Conservation (phyloP, 2,113 vertebrate species). For the Maccullochella peelii region DNA sequence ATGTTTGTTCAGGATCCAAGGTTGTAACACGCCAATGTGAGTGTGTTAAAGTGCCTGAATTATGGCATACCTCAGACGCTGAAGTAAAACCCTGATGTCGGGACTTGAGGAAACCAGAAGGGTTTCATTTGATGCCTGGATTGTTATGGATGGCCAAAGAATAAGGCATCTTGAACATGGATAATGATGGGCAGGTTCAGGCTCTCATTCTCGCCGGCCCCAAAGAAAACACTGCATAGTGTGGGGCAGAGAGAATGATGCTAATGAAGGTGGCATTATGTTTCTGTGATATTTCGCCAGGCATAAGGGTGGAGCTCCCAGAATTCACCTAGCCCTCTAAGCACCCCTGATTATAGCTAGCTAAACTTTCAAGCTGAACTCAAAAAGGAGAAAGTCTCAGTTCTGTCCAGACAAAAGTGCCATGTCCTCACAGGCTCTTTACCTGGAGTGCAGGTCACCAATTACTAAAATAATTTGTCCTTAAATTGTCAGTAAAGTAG, state of each 20-base stretch:
- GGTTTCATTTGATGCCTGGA: slow-evolving; percentile 71
- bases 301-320: slow-evolving; percentile 55
- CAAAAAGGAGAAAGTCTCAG: slow-evolving; percentile 1
- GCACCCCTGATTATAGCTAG: slow-evolving; percentile 48
- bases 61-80: slow-evolving; percentile 63
- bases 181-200: slow-evolving; percentile 74
- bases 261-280: slow-evolving; percentile 73
- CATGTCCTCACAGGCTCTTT: neutral
- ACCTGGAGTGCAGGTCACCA: neutral
- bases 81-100: slow-evolving; percentile 57
- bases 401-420: neutral
- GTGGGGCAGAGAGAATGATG: slow-evolving; percentile 66
- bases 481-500: neutral
- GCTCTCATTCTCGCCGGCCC: slow-evolving; percentile 54
- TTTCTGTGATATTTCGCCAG: slow-evolving; percentile 70
- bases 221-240: slow-evolving; percentile 76
- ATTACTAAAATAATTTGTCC: neutral
- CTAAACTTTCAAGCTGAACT: slow-evolving; percentile 49
- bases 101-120: slow-evolving; percentile 67
- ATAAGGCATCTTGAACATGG: slow-evolving; percentile 61
- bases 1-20: slow-evolving; percentile 71
- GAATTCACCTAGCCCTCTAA: slow-evolving; percentile 54
- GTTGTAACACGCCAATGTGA: slow-evolving; percentile 53
- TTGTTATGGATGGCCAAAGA: slow-evolving; percentile 77
- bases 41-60: slow-evolving; percentile 62